Base-by-base conservation (phyloP, 2,113 vertebrate species). In the Buteo buteo region DNA sequence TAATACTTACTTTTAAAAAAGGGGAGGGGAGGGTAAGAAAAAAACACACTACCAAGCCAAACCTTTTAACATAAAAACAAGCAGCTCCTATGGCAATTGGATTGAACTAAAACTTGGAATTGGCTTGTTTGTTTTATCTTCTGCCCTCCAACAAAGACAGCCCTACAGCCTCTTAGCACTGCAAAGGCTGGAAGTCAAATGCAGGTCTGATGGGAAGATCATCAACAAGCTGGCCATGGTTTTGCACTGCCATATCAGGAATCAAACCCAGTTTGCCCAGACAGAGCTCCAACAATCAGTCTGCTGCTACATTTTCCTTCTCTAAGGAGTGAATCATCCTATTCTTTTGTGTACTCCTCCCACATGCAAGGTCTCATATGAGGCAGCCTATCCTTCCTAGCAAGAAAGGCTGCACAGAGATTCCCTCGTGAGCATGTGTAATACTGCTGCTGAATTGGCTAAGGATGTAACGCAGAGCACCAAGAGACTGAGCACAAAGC, bases 251-350 rank as follows among this genome's bases (percentile, higher is more conserved):
- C 32, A 31, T n/a, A 59, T 34, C 4, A 1, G 40, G 66, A 91
- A 65, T 49, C 59, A 92, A 95, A 79, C 8, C 22, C 65, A 73
- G 40, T 76, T 77, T 73, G 57, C 38, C 58, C 54, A 72, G 65
- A 54, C 7, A 79, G 72, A 66, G 54, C 49, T 86, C 76, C 71
- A 89, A 58, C 16, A 67, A 38, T 59, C 61, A 67, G 29, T 45
- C 78, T 82, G 49, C 77, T 71, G 82, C 66, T 82, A 77, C 52
- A 61, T 82, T 87, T 62, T 82, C 11, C 78, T 93, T 84, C 84
- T 93, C 94, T 72, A 76, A 91, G 86, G 91, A 83, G 71, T 96
- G 95, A 96, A 88, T 94, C 95, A 97, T 67, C 34, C 55, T 73
- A 19, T 80, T 44, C 70, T 94, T 89, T 55, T 69, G 73, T 82